Evolutionary conservation across 1,140 invertebrate genomes (phyloP), one percentile per base, ranked within the genome.

Genomic region (Heterodera carotae): DNA sequence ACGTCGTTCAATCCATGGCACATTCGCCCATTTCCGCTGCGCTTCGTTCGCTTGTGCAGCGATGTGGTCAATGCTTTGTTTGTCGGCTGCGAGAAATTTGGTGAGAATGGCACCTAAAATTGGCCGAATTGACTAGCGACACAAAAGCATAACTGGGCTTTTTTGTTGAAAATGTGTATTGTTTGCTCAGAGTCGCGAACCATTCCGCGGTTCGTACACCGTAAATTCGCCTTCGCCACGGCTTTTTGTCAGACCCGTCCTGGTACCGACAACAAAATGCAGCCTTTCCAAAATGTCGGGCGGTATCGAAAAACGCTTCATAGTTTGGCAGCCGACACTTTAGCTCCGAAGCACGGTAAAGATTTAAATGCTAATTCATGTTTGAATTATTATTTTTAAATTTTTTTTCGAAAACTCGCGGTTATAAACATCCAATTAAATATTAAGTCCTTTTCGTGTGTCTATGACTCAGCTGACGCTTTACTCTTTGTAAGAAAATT

Each of bases 231-330:
- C 12, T 53, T 53, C 18, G 70, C 31, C 43, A 69, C 36, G 66
- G 34, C 27, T 36, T 48, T 76, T 76, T 22, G 25, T 76, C 27
- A 76, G 68, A 0, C 75, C 43, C 31, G 70, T 67, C 29, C 75
- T 27, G 15, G 62, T 25, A 29, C 59, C 43, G 70, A 71, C 62
- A 74, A 77, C 75, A 79, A 80, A 73, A 88, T 88, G 15, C 82
- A 84, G 12, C 76, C 72, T 34, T 86, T 60, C 4, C 82, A 87
- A 66, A 85, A 86, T 18, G 82, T 81, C 39, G 86, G 77, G 69
- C 83, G 86, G 53, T 15, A 74, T 34, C 29, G 71, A 39, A 62
- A 74, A 74, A 62, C 64, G 59, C 59, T 36, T 74, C 71, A 74
- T 74, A 29, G 18, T 76, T 77, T 59, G 79, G 25, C 25, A 39